These are phyloP conservation scores for Zeuzera pyrina DNA, from an alignment of 2,888 invertebrate genomes.

Conservation along the genomic window DNA sequence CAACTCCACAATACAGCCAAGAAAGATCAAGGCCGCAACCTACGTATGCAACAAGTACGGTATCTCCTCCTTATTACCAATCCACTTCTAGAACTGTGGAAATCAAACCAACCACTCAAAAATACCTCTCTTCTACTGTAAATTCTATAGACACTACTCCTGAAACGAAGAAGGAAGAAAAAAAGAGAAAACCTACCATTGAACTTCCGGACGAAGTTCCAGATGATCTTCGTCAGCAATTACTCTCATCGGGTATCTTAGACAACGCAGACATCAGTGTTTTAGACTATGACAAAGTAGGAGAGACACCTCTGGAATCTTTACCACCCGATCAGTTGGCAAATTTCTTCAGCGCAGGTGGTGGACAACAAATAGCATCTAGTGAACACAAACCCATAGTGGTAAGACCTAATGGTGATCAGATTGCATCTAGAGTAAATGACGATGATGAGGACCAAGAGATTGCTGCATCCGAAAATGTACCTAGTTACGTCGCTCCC, in stretches of 20 bases:
- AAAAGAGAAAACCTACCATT: conserved; percentile 68
- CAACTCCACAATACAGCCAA: conserved; percentile 50
- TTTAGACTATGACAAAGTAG: conserved; percentile 90
- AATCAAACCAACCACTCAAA: conserved; percentile 65
- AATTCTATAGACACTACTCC: conserved; percentile 59
- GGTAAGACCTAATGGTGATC: conserved; percentile 76
- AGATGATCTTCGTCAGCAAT: conserved; percentile 86
- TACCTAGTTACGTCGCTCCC: conserved; percentile 43
- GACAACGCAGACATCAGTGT: conserved; percentile 91
- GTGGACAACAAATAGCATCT: conserved; percentile 79
- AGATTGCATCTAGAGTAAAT: conserved; percentile 61
- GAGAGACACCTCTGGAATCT: conserved; percentile 87
- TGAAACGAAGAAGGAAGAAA: conserved; percentile 62
- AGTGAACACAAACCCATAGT: conserved; percentile 80
- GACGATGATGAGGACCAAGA: conserved; percentile 68
- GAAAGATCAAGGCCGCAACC: conserved; percentile 49
- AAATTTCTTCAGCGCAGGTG: conserved; percentile 89
- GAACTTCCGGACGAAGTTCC: conserved; percentile 90
- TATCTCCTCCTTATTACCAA: conserved; percentile 49
- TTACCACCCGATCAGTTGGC: conserved; percentile 89
- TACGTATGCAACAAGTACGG: conserved; percentile 38
- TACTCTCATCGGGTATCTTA: conserved; percentile 87
- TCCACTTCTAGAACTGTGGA: conserved; percentile 59
- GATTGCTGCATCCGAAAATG: conserved; percentile 71
- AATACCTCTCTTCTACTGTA: conserved; percentile 59